Percentiles rank a stretch among this genome's conserved stretches.
These are phyloP conservation scores for Sarcophaga variegata DNA, from an alignment of 2,888 invertebrate genomes.

Conservation along the genomic window DNA sequence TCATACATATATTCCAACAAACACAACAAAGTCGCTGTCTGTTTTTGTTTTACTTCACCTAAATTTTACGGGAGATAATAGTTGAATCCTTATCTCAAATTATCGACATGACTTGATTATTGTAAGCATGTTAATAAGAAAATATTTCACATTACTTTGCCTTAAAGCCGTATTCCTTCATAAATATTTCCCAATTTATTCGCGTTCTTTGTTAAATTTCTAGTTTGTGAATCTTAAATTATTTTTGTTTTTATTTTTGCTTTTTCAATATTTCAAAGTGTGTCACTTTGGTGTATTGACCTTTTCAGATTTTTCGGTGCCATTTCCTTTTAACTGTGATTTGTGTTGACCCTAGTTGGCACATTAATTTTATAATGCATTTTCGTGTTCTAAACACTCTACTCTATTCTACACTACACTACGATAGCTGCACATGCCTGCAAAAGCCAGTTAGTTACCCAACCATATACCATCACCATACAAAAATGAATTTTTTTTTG, in stretches of 20 bases:
- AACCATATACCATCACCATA: background rate
- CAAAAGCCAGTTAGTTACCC: background rate
- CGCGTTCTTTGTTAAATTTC: background rate
- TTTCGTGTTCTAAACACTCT: conserved; percentile 1
- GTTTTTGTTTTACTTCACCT: too few species aligned
- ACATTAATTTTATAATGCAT: conserved; percentile 62
- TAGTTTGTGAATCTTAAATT: background rate
- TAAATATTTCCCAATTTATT: too few species aligned
- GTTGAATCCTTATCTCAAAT: too few species aligned
- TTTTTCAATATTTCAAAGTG: background rate
- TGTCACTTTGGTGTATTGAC: conserved; percentile 41
- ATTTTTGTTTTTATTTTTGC: background rate
- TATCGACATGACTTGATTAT: too few species aligned
- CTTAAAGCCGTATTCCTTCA: too few species aligned
- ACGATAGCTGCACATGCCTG: background rate
- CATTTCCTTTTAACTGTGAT: conserved; percentile 43
- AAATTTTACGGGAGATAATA: too few species aligned
- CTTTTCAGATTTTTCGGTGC: conserved; percentile 14
- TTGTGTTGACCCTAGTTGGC: conserved; percentile 68
- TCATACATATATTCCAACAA: too few species aligned
- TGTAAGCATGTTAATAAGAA: too few species aligned
- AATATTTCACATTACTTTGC: too few species aligned
- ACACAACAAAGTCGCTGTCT: too few species aligned
- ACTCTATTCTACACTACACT: background rate
- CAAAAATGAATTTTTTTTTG: background rate